Conservation (phyloP, 2,888 invertebrate species). For the Frankliniella fusca region DNA sequence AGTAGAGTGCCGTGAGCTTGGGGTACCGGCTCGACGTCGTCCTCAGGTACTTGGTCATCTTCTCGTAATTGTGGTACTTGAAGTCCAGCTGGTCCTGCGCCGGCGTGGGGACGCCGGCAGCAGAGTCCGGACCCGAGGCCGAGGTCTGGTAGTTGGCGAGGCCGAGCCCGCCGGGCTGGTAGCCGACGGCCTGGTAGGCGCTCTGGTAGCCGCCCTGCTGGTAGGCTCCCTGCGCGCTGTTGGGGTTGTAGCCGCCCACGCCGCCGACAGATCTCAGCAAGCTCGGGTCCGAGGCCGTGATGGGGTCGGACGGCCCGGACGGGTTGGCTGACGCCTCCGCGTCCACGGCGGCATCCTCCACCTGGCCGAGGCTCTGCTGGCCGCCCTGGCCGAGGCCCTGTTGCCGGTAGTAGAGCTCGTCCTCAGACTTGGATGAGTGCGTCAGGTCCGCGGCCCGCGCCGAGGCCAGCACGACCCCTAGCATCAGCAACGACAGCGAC, state of each 20-base stretch:
- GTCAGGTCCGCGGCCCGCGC: conserved; percentile 28
- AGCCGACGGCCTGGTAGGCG: background rate
- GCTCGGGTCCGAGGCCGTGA: conserved; percentile 18
- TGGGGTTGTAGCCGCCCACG: background rate
- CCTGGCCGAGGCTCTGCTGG: conserved; percentile 23
- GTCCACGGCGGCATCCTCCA: conserved; percentile 5
- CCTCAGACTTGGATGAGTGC: conserved; percentile 32
- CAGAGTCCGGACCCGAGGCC: conserved; percentile 28
- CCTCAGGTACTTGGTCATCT: conserved; percentile 76
- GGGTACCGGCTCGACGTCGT: conserved; percentile 77
- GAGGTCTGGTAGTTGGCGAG: conserved; percentile 38
- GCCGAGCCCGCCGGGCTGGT: conserved; percentile 32
- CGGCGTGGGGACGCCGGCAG: conserved; percentile 1
- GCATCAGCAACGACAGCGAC: conserved; percentile 28
- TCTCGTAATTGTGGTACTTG: conserved; percentile 79
- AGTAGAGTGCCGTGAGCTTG: conserved; percentile 83
- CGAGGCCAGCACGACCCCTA: background rate
- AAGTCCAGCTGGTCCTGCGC: conserved; percentile 60
- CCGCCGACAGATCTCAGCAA: conserved; percentile 2
- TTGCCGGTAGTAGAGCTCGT: conserved; percentile 19
- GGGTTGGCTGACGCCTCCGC: conserved; percentile 28
- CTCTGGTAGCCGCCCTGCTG: background rate
- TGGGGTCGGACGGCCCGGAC: background rate
- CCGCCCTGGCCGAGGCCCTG: background rate
- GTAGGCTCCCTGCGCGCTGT: conserved; percentile 30